Base-by-base conservation (phyloP, 1,140 invertebrate species). In the Ericerus pela region DNA sequence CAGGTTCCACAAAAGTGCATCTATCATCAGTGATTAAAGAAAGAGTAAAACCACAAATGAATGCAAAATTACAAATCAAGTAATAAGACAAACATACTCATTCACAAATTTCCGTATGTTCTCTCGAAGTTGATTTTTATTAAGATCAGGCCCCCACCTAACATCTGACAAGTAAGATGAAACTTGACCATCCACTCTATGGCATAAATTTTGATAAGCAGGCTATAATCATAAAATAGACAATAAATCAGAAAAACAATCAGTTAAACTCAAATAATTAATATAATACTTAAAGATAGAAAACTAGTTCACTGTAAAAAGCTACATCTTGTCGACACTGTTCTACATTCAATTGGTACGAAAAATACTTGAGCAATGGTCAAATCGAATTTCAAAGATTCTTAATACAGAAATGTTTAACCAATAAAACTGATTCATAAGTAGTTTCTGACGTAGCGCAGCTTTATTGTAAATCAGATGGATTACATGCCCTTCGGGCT, bases 51-150 rank as follows among this genome's bases (percentile, higher is more conserved):
- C 4, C 14, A 14, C 22, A 14, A 16, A n/a, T 37, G 16, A n/a
- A n/a, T 6, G 2, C 18, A 8, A 22, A 52, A 6, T 3, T 37
- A 3, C 20, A 52, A 22, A 20, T 53, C 3, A n/a, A 30, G 10
- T 4, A 57, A 22, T 38, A 37, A 58, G 37, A 29, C 53, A 31
- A 20, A 76, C 83, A 79, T 74, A 91, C 87, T 93, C 88, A 54
- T 85, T 77, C 43, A 96, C 87, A 65, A 93, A 85, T 67, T 88
- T 88, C 30, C 91, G 73, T 0, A 96, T 73, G 59, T 80, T 85
- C 66, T 96, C 91, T 58, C 93, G 73, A 1, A 96, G 66, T 66
- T 94, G 88, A 66, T 93, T 93, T 69, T 95, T 95, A 68, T 93
- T 93, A 53, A 92, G 71, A 63, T 87, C 84, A 31, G 85, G 78